Percentiles rank a stretch among this genome's conserved stretches.
Conservation (phyloP, 2,113 vertebrate genomes). For the Podilymbus podiceps region DNA sequence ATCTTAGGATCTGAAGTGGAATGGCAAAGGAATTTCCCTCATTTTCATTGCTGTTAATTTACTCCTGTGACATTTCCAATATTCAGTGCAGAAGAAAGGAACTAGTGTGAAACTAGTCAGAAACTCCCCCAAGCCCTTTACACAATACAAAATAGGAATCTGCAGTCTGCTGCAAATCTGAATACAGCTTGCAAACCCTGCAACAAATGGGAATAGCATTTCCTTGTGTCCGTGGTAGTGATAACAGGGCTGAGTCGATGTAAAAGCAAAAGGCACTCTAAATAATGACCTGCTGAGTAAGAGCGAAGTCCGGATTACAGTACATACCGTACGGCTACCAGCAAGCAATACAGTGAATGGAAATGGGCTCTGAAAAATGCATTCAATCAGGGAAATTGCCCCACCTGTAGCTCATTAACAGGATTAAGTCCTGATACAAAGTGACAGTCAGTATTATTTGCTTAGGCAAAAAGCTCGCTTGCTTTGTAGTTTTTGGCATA, state of each 20-base stretch:
- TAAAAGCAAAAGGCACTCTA: background rate
- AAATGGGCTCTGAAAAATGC: conserved; percentile 52
- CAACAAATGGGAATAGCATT: background rate
- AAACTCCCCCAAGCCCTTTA: background rate
- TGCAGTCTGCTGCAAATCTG: background rate
- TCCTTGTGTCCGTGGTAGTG: background rate
- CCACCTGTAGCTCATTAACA: conserved; percentile 73
- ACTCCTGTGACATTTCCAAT: background rate
- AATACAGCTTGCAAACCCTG: background rate
- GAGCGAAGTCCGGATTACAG: background rate
- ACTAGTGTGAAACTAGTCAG: background rate
- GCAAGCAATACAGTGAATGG: background rate
- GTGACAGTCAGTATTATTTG: conserved; percentile 71
- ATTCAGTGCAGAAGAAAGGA: background rate
- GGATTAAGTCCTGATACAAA: conserved; percentile 63
- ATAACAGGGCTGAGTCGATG: background rate
- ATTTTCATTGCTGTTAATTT: background rate
- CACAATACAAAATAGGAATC: background rate
- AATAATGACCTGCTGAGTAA: conserved; percentile 35
- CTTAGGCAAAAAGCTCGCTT: conserved; percentile 60
- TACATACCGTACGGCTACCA: background rate
- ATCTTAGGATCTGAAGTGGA: background rate
- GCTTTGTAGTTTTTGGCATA: conserved; percentile 69
- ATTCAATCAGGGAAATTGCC: conserved; percentile 40
- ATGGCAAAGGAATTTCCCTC: background rate